phyloP scores from a whole-genome alignment of 2,113 vertebrate genomes.

The Aptenodytes forsteri region DNA sequence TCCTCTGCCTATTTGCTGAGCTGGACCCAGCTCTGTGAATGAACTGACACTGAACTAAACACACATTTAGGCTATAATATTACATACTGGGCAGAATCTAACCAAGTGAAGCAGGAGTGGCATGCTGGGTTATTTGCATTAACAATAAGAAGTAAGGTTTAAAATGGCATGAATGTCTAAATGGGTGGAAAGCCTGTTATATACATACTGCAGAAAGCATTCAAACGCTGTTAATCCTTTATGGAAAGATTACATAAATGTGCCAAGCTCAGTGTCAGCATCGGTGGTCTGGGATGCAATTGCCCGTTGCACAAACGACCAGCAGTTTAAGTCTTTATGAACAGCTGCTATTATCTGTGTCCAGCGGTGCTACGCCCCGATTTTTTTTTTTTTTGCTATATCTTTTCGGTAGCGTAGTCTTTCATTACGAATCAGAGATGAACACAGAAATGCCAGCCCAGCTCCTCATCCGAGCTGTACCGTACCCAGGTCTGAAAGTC shows the following conservation, averaged over 20 bases:
- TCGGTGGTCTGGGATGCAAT: accelerated
- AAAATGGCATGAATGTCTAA: accelerated
- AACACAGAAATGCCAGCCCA: accelerated
- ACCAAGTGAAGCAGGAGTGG: neutral
- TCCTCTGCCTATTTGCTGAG: neutral
- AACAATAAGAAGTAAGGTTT: neutral
- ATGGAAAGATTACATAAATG: neutral
- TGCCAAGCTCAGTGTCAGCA: neutral
- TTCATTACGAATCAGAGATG: accelerated
- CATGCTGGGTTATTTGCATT: neutral
- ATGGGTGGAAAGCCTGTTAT: neutral
- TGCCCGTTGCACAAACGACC: neutral
- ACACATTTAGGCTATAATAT: too few species aligned
- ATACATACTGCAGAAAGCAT: accelerated
- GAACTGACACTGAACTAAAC: neutral
- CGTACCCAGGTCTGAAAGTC: neutral
- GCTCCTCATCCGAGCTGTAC: neutral
- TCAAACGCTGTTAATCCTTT: neutral
- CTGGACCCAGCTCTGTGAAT: neutral
- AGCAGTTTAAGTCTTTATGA: accelerated
- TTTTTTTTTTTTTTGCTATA: neutral
- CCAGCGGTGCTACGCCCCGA: neutral
- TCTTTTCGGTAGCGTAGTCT: neutral
- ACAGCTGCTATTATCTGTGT: accelerated
- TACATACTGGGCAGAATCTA: accelerated